Percentiles rank a stretch among this genome's conserved stretches.
Evolutionary conservation across 2,113 vertebrate genomes (phyloP).

Genomic region (Phodopus roborovskii): DNA sequence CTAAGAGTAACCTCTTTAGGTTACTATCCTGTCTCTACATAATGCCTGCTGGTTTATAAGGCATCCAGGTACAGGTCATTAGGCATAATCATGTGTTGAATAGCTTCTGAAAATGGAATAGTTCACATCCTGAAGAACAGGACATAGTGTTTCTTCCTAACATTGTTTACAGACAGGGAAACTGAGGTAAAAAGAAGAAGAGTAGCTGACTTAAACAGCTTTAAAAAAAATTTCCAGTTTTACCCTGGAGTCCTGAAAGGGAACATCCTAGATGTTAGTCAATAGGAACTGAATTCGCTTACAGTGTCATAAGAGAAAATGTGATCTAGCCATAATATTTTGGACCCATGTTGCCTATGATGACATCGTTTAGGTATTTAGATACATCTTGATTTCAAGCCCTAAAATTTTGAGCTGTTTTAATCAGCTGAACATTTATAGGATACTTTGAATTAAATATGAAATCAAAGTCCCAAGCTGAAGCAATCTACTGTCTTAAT

Average conservation of each 20-base stretch:
- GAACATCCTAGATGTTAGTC: neutral
- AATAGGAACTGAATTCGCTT: neutral
- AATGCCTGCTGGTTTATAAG: neutral
- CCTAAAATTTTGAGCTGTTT: neutral
- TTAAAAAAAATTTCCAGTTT: neutral
- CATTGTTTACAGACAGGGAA: neutral
- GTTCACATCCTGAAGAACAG: neutral
- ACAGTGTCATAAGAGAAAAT: neutral
- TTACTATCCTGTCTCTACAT: neutral
- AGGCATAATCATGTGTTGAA: neutral
- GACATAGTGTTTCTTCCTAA: neutral
- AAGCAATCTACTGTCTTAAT: slow-evolving; percentile 38
- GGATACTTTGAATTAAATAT: slow-evolving; percentile 56
- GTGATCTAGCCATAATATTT: neutral
- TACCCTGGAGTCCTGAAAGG: neutral
- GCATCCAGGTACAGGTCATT: neutral
- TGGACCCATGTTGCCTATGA: neutral
- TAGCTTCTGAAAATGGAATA: neutral
- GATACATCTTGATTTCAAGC: neutral
- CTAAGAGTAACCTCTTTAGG: neutral
- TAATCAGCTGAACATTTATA: slow-evolving; percentile 26
- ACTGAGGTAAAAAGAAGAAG: neutral
- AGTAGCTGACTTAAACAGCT: neutral
- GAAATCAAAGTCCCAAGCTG: slow-evolving; percentile 21
- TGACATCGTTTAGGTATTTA: neutral